These are phyloP conservation scores for Brenthis hecate DNA, from an alignment of 2,888 invertebrate genomes.

Conservation along the genomic window DNA sequence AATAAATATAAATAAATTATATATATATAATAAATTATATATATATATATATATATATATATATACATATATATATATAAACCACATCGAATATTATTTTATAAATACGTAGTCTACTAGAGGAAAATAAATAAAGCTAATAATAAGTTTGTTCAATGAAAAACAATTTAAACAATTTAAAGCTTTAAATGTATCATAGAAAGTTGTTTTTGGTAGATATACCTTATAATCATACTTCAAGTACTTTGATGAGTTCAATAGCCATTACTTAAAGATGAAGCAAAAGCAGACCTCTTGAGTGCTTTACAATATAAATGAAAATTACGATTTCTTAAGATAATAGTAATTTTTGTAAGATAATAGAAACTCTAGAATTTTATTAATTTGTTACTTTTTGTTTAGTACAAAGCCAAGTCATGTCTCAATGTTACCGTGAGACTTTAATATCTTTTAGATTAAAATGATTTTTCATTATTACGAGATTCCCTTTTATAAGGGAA, in stretches of 20 bases:
- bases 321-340: conserved; percentile 6
- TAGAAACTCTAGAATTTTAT: background rate
- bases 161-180: background rate
- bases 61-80: too few species aligned
- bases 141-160: too few species aligned
- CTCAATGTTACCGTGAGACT: background rate
- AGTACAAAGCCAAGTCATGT: background rate
- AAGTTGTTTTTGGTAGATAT: conserved; percentile 1
- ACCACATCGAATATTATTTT: too few species aligned
- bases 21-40: too few species aligned
- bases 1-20: too few species aligned
- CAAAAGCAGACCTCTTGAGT: conserved; percentile 6
- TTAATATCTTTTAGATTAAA: too few species aligned
- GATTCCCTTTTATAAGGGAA: too few species aligned
- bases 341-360: conserved; percentile 1
- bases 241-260: conserved; percentile 5
- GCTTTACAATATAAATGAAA: conserved; percentile 11
- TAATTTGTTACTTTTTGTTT: background rate
- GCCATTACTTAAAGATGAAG: conserved; percentile 11
- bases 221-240: conserved; percentile 2
- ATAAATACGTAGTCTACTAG: too few species aligned
- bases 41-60: too few species aligned
- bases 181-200: conserved; percentile 12
- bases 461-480: too few species aligned
- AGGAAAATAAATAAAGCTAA: too few species aligned